Evolutionary conservation across 1,140 invertebrate species (phyloP), one percentile per base, ranked within the genome.

Genomic region (Phortica variegata): DNA sequence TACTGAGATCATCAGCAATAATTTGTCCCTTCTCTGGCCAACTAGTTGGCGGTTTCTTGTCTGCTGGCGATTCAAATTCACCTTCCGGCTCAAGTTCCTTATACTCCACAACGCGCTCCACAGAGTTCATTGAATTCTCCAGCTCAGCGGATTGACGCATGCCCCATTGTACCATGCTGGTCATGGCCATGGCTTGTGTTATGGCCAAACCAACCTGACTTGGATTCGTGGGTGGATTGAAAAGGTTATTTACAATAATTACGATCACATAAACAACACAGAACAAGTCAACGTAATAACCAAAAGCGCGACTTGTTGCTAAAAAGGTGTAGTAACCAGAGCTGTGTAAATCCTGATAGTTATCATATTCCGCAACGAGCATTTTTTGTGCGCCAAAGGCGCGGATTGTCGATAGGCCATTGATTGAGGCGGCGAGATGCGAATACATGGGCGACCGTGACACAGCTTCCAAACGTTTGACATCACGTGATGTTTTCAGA

Each of bases 391-490:
- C 78, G 2, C 79, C 79, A 47, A 82, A 84, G 4, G 88, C 85
- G 53, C 90, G 77, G 9, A 93, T 89, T 0, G 89, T 91, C 10
- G 84, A 79, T 10, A 93, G 65, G 8, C 90, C 90, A 57, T 82
- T 81, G 6, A 92, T 49, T 0, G 87, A 85, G 2, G 87, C 80
- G 39, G 83, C 86, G 0, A 92, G 77, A 47, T 91, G 88, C 2
- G 87, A 87, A 61, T 89, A 91, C 12, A 92, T 83, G 2, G 90
- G 90, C 65, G 85, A 87, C 40, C 86, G 80, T 40, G 85, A 86
- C 85, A 77, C 52, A 40, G 87, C 90, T 81, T 96, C 93, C 47
- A 95, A 80, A 48, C 92, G 82, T 77, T 95, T 95, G 18, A 95
- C 81, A 77, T 87, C 89, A 37, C 91, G 79, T 21, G 89, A 90